Evolutionary conservation across 2,113 vertebrate species (phyloP), one percentile per base, ranked within the genome.

Genomic region (Python bivittatus): DNA sequence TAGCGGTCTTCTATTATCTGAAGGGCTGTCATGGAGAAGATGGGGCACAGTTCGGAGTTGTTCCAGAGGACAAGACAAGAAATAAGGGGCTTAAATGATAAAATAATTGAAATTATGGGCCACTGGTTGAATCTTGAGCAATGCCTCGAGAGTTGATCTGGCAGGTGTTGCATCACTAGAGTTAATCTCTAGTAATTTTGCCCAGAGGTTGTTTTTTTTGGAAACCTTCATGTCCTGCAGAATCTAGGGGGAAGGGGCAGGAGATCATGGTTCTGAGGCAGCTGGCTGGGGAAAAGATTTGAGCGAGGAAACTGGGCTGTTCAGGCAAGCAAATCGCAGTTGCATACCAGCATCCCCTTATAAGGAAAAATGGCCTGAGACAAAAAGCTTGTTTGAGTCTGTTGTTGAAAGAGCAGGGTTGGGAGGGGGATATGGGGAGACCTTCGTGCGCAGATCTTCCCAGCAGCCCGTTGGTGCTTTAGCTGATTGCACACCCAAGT

Each of bases 261-360:
- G 6, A n/a, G 58, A 42, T 17, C 8, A 42, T 8, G 1, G 20
- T 10, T 29, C 38, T 20, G 42, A 1, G 44, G 93, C 95, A 95
- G 94, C 95, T 94, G 94, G 92, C 91, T 88, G 44, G 91, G 5
- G n/a, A 4, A 12, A 1, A n/a, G 9, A 5, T 79, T 11, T 38
- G 83, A 42, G 94, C 91, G 92, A 94, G 93, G 86, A 94, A 6
- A 88, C 87, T n/a, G 93, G 1, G 91, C 90, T 68, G 94, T 93
- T 48, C 38, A 10, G 84, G 95, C 93, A 96, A n/a, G 92, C 95
- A 93, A 94, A 94, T 93, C 94, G 94, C 96, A 93, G 94, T 95
- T 92, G 90, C 94, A 95, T 94, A 88, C 94, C 0, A 94, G 94
- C 95, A 96, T 96, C 88, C 92, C 96, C 96, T 94, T 95, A 97